Evolutionary conservation across 1,140 invertebrate species (phyloP).

Genomic region (Papilio glaucus): DNA sequence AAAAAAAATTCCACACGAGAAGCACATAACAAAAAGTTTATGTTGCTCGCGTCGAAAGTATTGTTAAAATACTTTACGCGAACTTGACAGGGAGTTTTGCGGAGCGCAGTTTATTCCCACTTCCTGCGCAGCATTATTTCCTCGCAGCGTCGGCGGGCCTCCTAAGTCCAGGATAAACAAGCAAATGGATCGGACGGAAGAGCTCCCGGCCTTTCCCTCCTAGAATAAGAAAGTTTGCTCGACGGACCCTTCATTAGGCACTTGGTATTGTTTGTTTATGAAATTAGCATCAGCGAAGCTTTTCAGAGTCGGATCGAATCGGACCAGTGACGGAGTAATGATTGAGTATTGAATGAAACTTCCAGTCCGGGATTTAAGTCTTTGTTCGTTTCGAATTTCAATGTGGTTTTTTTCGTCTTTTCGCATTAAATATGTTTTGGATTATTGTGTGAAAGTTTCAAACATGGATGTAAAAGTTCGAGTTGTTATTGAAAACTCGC

Average conservation of each 20-base stretch:
- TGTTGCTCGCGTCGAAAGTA: constrained; percentile 7
- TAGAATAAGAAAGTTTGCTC: constrained; percentile 78
- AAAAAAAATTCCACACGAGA: background rate
- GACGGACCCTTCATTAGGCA: constrained; percentile 77
- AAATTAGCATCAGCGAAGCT: constrained; percentile 79
- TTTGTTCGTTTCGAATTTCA: constrained; percentile 44
- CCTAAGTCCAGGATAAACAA: constrained; percentile 76
- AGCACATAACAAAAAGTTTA: constrained; percentile 20
- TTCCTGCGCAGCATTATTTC: constrained; percentile 60
- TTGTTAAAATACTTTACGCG: constrained; percentile 41
- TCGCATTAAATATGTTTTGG: constrained; percentile 29
- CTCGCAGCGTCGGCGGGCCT: constrained; percentile 51
- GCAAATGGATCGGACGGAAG: constrained; percentile 78
- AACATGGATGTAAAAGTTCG: constrained; percentile 2
- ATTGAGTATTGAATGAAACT: constrained; percentile 67
- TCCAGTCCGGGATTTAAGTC: constrained; percentile 54
- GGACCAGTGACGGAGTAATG: constrained; percentile 63
- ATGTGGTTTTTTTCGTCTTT: constrained; percentile 20
- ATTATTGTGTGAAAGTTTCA: constrained; percentile 29
- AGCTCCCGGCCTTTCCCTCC: constrained; percentile 62
- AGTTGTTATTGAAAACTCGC: background rate
- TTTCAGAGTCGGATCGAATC: constrained; percentile 62
- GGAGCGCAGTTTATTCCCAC: constrained; percentile 37
- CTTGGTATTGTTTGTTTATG: constrained; percentile 76
- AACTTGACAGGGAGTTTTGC: constrained; percentile 41